Evolutionary conservation across 2,797 vertebrate species (phyloP).

Genomic region (Amphiprion clarkii): DNA sequence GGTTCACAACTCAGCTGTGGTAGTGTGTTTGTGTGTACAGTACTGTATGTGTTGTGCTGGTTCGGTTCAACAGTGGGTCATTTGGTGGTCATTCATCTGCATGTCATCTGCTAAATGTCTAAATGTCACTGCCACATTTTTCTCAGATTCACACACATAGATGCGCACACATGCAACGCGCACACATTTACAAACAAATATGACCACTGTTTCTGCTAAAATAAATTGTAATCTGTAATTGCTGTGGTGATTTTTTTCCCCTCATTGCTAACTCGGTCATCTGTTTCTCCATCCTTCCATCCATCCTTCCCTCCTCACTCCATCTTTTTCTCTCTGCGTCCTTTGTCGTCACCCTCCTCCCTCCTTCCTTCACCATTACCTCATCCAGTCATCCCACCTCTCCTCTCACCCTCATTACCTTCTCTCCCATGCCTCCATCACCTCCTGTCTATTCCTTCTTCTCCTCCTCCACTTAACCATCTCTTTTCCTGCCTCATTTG

Average conservation of each 20-base stretch:
- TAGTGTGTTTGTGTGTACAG: not conserved
- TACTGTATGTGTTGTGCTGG: conserved; percentile 12
- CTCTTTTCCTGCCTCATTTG: conserved; percentile 1
- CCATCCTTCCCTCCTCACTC: conserved; percentile 8
- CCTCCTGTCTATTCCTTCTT: conserved; percentile 3
- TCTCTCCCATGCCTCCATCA: conserved; percentile 30
- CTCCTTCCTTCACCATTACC: conserved; percentile 28
- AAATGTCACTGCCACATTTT: conserved; percentile 65
- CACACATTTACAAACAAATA: conserved; percentile 18
- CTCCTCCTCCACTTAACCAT: conserved; percentile 4
- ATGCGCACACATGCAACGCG: conserved; percentile 6
- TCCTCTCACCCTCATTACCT: conserved; percentile 49
- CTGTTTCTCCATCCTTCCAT: conserved; percentile 3
- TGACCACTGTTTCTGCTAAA: conserved; percentile 16
- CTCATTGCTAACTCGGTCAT: conserved; percentile 17
- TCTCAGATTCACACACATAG: conserved; percentile 12
- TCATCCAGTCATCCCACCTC: conserved; percentile 47
- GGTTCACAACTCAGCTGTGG: conserved; percentile 41
- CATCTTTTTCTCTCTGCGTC: conserved; percentile 43
- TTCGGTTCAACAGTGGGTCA: conserved; percentile 62
- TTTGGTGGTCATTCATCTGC: conserved; percentile 71
- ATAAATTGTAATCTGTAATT: conserved; percentile 47
- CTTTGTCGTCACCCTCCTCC: conserved; percentile 39
- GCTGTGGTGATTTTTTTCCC: conserved; percentile 22
- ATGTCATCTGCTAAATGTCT: conserved; percentile 77